Base-by-base conservation (phyloP, 2,797 vertebrate genomes). In the Poeciliopsis gracilis region DNA sequence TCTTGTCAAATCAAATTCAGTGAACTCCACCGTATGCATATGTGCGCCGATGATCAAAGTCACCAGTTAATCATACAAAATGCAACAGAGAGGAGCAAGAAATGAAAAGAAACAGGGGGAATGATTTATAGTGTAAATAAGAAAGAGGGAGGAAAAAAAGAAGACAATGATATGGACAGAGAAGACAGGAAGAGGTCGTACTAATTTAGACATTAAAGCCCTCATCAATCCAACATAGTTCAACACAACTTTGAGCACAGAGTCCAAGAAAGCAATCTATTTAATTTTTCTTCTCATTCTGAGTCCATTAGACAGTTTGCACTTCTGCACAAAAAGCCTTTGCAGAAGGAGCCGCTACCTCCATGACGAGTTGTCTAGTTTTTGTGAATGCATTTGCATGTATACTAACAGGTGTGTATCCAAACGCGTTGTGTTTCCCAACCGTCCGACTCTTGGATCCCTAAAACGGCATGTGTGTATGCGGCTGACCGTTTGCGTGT, bases 161-260 rank as follows among this genome's bases (percentile, higher is more conserved):
- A 73, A 80, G 84, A 89, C 84, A 88, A 43, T 57, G 86, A 88
- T 72, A 38, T 75, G 59, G 15, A 83, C 80, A 75, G 82, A 90
- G 79, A 84, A 86, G 80, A 90, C 78, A 81, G 83, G 86, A 86
- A 87, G 87, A 89, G 83, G 75, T 84, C 86, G 91, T 79, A 57
- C 81, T 92, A 85, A 93, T 94, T 93, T 92, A 93, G 86, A 94
- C 92, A 94, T 95, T 93, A 93, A 92, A 94, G 90, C 77, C 69
- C 80, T 77, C 86, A 88, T 82, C 93, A 90, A 93, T 92, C 91
- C 90, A 83, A 89, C 89, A 85, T 43, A 82, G 90, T 92, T 90
- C 89, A 87, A 87, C 90, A 91, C 86, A 90, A 90, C 87, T 94
- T 88, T 45, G 67, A 93, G 83, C 89, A 87, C 77, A 72, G 84